Conservation (phyloP, 2,113 vertebrate species). For the Passer domesticus region DNA sequence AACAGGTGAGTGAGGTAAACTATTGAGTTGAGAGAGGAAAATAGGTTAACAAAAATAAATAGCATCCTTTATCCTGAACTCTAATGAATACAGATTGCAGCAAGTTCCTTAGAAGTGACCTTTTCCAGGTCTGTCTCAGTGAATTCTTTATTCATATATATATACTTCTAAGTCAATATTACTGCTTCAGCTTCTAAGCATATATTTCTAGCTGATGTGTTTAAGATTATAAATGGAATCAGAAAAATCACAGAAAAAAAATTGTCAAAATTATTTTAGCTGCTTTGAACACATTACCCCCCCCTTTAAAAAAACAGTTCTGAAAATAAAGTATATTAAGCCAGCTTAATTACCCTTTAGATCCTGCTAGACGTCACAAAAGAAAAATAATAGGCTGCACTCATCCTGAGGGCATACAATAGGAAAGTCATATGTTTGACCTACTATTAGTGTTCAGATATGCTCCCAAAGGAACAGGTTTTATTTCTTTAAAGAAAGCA, state of each 20-base stretch:
- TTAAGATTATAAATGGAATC: background rate
- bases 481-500: background rate
- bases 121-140: background rate
- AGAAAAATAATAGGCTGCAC: background rate
- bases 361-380: background rate
- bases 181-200: background rate
- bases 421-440: background rate
- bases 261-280: background rate
- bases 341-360: constrained; percentile 45
- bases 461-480: background rate
- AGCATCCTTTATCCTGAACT: background rate
- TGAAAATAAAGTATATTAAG: constrained; percentile 35
- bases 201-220: background rate
- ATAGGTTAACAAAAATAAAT: constrained; percentile 46
- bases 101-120: background rate
- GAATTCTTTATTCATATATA: background rate
- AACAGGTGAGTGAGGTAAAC: background rate
- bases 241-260: constrained; percentile 1
- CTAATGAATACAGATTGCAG: background rate
- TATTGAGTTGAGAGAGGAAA: background rate
- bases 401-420: background rate
- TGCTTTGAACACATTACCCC: background rate
- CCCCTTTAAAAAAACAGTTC: background rate
- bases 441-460: background rate
- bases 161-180: background rate